Conservation (phyloP, 2,797 vertebrate genomes). For the Hypotaenidia philippensis region DNA sequence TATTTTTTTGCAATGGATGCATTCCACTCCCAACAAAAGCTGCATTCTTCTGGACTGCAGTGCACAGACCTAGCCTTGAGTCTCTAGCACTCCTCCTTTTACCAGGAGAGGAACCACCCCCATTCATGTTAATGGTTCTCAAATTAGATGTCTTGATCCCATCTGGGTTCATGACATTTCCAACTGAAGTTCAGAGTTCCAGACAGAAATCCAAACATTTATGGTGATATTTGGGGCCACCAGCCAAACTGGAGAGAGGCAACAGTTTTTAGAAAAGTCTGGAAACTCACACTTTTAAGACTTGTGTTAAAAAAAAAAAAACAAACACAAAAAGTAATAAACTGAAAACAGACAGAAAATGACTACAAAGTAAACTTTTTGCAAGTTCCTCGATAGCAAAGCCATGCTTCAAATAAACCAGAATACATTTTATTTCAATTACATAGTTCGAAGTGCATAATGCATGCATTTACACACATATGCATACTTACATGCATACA, state of each 20-base stretch:
- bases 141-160: background rate
- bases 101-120: fast-evolving
- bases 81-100: background rate
- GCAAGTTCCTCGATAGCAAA: background rate
- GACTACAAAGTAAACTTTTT: background rate
- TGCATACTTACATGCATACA: background rate
- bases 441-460: background rate
- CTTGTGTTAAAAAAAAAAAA: background rate
- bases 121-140: background rate
- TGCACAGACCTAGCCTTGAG: background rate
- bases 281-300: background rate
- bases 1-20: background rate
- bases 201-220: background rate
- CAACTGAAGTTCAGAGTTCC: background rate
- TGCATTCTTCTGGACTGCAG: background rate
- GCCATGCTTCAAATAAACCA: background rate
- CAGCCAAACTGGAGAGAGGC: background rate
- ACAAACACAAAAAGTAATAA: background rate
- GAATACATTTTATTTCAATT: background rate
- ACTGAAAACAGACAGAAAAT: background rate
- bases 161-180: background rate
- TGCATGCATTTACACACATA: background rate
- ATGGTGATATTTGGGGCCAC: background rate
- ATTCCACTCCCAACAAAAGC: background rate
- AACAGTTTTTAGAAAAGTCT: background rate